phyloP scores from a whole-genome alignment of 2,888 invertebrate species.

The Anthophora plumipes region DNA sequence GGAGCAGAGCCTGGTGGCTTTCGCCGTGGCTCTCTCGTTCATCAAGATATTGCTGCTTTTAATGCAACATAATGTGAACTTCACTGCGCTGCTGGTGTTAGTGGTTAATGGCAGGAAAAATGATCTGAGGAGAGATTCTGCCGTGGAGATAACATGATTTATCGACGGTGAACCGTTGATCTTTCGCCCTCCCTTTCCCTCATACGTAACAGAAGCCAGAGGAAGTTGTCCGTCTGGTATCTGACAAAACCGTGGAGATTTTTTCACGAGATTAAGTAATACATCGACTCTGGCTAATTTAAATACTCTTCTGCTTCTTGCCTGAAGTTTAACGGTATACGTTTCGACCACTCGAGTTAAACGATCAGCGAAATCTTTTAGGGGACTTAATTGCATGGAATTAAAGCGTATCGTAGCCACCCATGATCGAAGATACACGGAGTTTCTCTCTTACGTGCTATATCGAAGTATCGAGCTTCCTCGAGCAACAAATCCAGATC shows the following conservation, averaged over 20 bases:
- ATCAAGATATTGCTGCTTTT: conserved; percentile 42
- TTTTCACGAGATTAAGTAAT: conserved; percentile 40
- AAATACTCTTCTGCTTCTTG: neutral
- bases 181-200: conserved; percentile 3
- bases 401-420: neutral
- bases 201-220: conserved; percentile 14
- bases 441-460: conserved; percentile 89
- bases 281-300: conserved; percentile 17
- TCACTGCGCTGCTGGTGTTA: conserved; percentile 41
- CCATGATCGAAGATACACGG: neutral
- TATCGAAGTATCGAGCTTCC: conserved; percentile 96
- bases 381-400: neutral
- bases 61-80: conserved; percentile 42
- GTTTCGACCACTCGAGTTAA: neutral
- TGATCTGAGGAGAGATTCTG: conserved; percentile 46
- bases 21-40: conserved; percentile 6
- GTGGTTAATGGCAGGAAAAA: conserved; percentile 49
- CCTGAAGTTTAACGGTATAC: conserved; percentile 21
- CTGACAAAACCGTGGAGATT: conserved; percentile 29
- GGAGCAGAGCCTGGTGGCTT: conserved; percentile 5
- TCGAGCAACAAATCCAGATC: conserved; percentile 94
- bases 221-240: conserved; percentile 32
- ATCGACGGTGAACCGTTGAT: conserved; percentile 40
- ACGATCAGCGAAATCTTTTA: neutral
- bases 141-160: conserved; percentile 46